phyloP scores from a whole-genome alignment of 2,797 vertebrate species.

The Malacoraja senta region DNA sequence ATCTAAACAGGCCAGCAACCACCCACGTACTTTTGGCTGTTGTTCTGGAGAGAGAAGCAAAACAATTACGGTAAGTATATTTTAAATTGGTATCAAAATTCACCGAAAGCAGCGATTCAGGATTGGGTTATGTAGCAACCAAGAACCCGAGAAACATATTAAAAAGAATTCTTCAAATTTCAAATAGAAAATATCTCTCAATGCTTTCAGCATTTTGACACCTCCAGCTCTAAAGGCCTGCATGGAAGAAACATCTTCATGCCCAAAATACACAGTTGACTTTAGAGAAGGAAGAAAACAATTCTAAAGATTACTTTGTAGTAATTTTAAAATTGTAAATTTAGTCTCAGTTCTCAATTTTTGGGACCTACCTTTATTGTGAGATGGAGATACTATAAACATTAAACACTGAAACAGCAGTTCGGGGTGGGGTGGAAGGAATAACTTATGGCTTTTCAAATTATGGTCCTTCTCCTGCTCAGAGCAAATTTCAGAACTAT shows the following conservation, averaged over 20 bases:
- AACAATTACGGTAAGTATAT: constrained; percentile 26
- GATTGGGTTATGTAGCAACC: background rate
- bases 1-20: constrained; percentile 86
- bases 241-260: background rate
- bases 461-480: too few species aligned
- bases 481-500: too few species aligned
- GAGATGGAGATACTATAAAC: background rate
- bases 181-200: background rate
- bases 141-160: background rate
- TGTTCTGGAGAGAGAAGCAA: constrained; percentile 64
- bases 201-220: background rate
- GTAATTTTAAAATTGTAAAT: background rate
- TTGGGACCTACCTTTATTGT: background rate
- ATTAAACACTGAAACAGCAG: background rate
- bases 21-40: constrained; percentile 85
- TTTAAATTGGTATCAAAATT: background rate
- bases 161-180: background rate
- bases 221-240: background rate
- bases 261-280: background rate
- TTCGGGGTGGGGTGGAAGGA: background rate
- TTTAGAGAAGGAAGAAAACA: background rate
- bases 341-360: background rate
- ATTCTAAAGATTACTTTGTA: background rate
- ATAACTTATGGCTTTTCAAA: too few species aligned
- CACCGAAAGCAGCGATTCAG: background rate